Base-by-base conservation (phyloP, 2,888 invertebrate genomes). In the Andrena bucephala region DNA sequence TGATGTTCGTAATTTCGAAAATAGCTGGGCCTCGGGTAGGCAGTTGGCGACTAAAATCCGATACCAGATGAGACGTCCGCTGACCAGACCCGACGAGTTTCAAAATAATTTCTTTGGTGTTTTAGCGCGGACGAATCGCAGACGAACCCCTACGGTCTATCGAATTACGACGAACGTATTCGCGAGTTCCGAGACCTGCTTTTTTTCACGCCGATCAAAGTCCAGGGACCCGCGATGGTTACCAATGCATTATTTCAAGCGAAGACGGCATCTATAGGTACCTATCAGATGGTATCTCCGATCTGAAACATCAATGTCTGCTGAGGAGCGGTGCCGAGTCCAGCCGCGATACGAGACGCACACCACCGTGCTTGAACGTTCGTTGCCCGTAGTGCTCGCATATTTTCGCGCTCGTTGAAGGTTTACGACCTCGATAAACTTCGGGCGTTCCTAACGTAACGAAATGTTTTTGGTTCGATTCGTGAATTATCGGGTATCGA, bases 81-180 rank as follows among this genome's bases (percentile, higher is more conserved):
- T 65, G 74, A 68, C 78, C 84, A 75, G 83, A 70, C 66, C 68
- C 60, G 72, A 86, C 80, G 84, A 85, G 86, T 89, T 88, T 86
- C 84, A 89, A 86, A 88, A 86, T 85, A 85, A 89, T 87, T 65
- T 85, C 77, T 65, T 71, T 62, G 76, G 81, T 87, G 81, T 86
- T 89, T 90, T 67, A 83, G 83, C 80, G 76, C 52, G 77, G 85
- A 90, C 85, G 81, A 83, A 84, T 88, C 89, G 76, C 90, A 90
- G 90, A 75, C 86, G 89, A 86, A 84, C 87, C 90, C 87, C 91
- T 87, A 79, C 79, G 83, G 87, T 85, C 76, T 48, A 75, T 79
- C 65, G 81, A 52, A 78, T 74, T 81, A 54, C 81, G 42, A 42
- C 13, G 69, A 59, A 48, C 63, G 74, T 50, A 29, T 57, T 57